A percentile compares a stretch with the other conserved stretches of the same genome.
phyloP scores from a whole-genome alignment of 1,140 invertebrate species.

The Leguminivora glycinivorella region DNA sequence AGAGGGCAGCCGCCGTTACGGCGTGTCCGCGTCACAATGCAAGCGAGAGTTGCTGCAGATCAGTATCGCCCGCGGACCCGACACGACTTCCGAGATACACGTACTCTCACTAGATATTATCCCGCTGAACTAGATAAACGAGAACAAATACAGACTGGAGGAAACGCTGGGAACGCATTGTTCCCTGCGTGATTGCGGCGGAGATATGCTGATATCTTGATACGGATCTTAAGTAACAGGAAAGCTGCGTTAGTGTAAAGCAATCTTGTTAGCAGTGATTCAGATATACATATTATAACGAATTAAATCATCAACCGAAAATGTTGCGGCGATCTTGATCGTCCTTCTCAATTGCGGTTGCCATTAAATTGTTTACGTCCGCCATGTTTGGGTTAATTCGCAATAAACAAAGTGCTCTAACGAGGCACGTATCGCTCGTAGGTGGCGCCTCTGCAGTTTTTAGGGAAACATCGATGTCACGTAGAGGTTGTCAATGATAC shows the following conservation, averaged over 20 bases:
- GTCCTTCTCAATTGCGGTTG: constrained; percentile 38
- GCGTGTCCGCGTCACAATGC: constrained; percentile 57
- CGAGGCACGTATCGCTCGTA: constrained; percentile 54
- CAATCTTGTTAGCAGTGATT: constrained; percentile 4
- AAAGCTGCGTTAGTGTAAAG: constrained; percentile 5
- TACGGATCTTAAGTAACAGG: constrained; percentile 9
- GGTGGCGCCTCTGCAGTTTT: constrained; percentile 59
- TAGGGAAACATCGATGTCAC: constrained; percentile 52
- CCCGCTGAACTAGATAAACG: constrained; percentile 23
- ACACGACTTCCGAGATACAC: constrained; percentile 50
- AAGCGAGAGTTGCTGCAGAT: constrained; percentile 68
- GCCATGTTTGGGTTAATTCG: constrained; percentile 38
- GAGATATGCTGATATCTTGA: constrained; percentile 1
- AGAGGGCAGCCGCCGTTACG: constrained; percentile 64
- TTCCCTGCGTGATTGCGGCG: background rate
- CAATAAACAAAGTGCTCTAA: constrained; percentile 45
- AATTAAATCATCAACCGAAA: constrained; percentile 33
- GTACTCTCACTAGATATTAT: constrained; percentile 36
- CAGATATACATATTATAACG: constrained; percentile 4
- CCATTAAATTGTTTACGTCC: constrained; percentile 40
- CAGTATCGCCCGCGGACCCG: constrained; percentile 50
- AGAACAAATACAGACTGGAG: constrained; percentile 23
- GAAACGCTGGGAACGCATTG: constrained; percentile 20
- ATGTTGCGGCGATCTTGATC: constrained; percentile 32
- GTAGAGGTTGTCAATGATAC: constrained; percentile 43